Evolutionary conservation across 2,888 invertebrate genomes (phyloP).

Genomic region (Agrochola lota): DNA sequence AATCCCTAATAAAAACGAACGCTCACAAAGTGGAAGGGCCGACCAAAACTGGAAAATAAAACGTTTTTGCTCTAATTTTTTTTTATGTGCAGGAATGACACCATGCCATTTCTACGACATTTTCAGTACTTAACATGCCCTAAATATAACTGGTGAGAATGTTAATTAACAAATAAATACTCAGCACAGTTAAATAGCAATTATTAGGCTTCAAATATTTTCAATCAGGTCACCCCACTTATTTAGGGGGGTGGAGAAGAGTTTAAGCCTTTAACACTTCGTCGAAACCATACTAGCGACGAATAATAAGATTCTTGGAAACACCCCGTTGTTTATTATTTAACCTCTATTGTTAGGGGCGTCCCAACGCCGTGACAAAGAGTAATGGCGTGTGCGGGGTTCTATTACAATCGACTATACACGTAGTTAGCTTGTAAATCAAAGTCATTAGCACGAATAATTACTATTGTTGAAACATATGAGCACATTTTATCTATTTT

Average conservation of each 20-base stretch:
- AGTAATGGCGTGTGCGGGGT: conserved; percentile 63
- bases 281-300: conserved; percentile 50
- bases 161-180: not conserved
- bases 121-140: not conserved
- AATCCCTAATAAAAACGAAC: conserved; percentile 51
- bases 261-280: conserved; percentile 37
- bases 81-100: not conserved
- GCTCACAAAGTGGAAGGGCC: conserved; percentile 20
- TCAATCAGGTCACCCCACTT: not conserved
- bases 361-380: conserved; percentile 67
- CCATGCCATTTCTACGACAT: not conserved
- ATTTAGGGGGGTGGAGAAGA: not conserved
- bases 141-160: not conserved
- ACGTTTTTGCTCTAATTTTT: conserved; percentile 15
- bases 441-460: conserved; percentile 66
- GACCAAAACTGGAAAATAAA: conserved; percentile 23
- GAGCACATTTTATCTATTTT: not conserved
- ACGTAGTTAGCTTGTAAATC: conserved; percentile 71
- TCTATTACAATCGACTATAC: conserved; percentile 67
- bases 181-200: not conserved
- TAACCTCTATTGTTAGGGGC: conserved; percentile 67
- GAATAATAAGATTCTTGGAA: conserved; percentile 63
- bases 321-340: conserved; percentile 72
- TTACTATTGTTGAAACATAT: conserved; percentile 37
- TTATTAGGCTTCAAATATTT: not conserved